These are phyloP conservation scores for Rotaria magnacalcarata DNA, from an alignment of 2,888 invertebrate species.

Conservation along the genomic window DNA sequence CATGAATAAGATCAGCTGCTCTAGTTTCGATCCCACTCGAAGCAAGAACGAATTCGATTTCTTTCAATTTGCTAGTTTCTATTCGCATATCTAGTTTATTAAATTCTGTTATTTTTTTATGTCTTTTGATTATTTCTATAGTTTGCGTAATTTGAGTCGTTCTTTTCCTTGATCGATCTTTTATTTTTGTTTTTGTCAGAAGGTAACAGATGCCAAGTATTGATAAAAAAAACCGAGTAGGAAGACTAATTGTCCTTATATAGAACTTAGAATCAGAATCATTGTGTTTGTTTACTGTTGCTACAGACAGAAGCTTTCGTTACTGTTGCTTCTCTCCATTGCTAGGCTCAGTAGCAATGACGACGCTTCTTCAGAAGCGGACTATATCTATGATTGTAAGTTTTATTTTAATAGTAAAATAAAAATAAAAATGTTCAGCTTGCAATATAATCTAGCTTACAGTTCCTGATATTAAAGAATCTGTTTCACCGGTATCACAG, in stretches of 20 bases:
- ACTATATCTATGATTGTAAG: constrained; percentile 13
- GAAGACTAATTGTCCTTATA: neutral
- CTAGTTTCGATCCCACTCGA: too few species aligned
- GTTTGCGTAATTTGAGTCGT: too few species aligned
- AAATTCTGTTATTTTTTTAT: too few species aligned
- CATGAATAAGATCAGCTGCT: too few species aligned
- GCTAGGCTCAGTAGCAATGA: neutral
- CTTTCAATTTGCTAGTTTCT: too few species aligned
- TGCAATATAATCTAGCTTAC: neutral
- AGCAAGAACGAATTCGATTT: too few species aligned
- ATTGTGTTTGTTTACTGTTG: neutral
- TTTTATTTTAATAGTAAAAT: neutral
- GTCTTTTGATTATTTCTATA: too few species aligned
- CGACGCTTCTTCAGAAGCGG: neutral
- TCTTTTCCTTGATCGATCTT: neutral
- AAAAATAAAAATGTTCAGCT: neutral
- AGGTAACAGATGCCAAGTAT: neutral
- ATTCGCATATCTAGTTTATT: too few species aligned
- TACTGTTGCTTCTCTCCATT: neutral
- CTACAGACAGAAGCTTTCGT: neutral
- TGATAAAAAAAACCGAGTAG: neutral
- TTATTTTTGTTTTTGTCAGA: neutral
- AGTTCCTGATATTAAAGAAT: neutral
- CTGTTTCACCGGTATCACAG: neutral
- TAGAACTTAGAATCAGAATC: neutral